phyloP scores from a whole-genome alignment of 2,797 vertebrate genomes.

The Gephyroberyx darwinii region DNA sequence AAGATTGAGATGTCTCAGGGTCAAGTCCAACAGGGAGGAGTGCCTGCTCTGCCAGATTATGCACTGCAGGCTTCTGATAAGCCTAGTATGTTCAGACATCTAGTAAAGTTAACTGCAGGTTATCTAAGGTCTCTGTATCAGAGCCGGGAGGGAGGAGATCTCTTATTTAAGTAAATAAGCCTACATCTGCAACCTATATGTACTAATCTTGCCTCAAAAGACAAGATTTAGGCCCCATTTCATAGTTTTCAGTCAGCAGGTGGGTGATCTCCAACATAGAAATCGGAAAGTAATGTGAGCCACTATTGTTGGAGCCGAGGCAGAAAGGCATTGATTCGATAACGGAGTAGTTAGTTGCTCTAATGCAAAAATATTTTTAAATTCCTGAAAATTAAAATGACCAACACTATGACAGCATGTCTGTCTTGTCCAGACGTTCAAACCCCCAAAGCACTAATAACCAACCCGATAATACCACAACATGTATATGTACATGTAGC shows the following conservation, averaged over 20 bases:
- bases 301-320: not conserved
- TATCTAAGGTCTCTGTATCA: slow-evolving; percentile 23
- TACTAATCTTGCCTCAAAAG: not conserved
- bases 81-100: not conserved
- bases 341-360: not conserved
- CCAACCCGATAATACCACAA: not conserved
- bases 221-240: not conserved
- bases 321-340: too few relatives aligned
- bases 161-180: slow-evolving; percentile 23
- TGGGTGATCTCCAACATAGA: not conserved
- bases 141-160: not conserved
- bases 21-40: not conserved
- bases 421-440: not conserved
- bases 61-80: not conserved
- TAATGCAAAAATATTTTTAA: not conserved
- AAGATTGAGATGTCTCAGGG: not conserved
- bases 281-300: not conserved
- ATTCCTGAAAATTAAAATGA: too few relatives aligned
- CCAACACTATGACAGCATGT: not conserved
- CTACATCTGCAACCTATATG: not conserved
- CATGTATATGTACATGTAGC: not conserved
- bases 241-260: not conserved
- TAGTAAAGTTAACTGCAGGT: not conserved
- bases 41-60: not conserved
- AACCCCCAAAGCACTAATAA: not conserved